Evolutionary conservation across 2,113 vertebrate species (phyloP).

Genomic region (Heloderma charlesbogerti): DNA sequence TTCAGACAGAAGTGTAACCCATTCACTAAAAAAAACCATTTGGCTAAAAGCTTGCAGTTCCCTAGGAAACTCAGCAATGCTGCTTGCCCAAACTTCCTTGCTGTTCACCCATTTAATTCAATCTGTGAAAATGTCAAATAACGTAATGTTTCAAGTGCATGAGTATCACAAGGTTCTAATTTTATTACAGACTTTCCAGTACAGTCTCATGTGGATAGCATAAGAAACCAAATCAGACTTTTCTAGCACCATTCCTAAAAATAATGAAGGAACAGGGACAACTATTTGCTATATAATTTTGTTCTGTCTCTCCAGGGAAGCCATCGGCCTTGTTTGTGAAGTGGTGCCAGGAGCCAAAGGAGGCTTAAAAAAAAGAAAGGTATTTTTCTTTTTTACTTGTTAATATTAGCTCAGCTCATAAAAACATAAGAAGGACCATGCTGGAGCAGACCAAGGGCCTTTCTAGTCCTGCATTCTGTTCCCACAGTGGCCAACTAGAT

Average conservation of each 20-base stretch:
- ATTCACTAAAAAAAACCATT: not conserved
- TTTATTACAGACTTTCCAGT: not conserved
- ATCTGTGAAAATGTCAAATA: not conserved
- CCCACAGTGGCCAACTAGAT: not conserved
- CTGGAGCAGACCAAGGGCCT: not conserved
- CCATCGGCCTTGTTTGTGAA: slow-evolving; percentile 96
- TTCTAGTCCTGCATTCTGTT: not conserved
- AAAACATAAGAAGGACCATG: not conserved
- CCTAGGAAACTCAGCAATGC: not conserved
- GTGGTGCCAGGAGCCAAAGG: slow-evolving; percentile 93
- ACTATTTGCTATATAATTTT: slow-evolving; percentile 52
- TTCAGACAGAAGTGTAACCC: slow-evolving; percentile 1
- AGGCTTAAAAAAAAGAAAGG: slow-evolving; percentile 96
- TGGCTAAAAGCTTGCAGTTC: slow-evolving; percentile 1
- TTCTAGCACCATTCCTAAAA: slow-evolving; percentile 2
- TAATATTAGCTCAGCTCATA: slow-evolving; percentile 38
- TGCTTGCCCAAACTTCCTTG: not conserved
- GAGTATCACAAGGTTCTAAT: not conserved
- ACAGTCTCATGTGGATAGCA: not conserved
- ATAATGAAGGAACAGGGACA: slow-evolving; percentile 26
- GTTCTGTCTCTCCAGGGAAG: slow-evolving; percentile 86
- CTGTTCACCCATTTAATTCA: not conserved
- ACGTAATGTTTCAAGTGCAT: not conserved
- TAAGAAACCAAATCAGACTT: slow-evolving; percentile 12
- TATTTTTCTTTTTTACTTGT: slow-evolving; percentile 63